Evolutionary conservation across 2,888 invertebrate genomes (phyloP).

Genomic region (Harmothoe impar): DNA sequence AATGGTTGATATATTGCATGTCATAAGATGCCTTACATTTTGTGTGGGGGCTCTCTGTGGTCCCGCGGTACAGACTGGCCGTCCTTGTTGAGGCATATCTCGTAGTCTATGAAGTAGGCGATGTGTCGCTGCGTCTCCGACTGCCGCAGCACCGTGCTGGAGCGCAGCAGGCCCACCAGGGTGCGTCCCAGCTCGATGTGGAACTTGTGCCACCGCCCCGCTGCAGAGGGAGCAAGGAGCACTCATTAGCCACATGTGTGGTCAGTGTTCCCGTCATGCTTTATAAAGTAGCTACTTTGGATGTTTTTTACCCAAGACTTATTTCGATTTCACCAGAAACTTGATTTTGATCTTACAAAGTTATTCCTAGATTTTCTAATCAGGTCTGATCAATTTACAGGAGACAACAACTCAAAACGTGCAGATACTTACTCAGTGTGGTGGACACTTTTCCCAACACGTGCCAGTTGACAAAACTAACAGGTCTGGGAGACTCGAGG

Average conservation of each 20-base stretch:
- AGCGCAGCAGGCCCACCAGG: conserved; percentile 68
- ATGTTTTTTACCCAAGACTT: no score
- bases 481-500: conserved; percentile 84
- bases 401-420: no score
- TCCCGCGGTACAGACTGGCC: neutral
- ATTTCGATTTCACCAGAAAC: no score
- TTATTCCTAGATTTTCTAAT: no score
- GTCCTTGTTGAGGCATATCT: conserved; percentile 36
- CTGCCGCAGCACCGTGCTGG: conserved; percentile 56
- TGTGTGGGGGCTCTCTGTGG: neutral
- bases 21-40: neutral
- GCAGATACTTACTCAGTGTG: conserved; percentile 66
- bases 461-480: conserved; percentile 64
- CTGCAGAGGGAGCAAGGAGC: neutral
- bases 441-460: conserved; percentile 67
- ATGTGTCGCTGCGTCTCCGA: conserved; percentile 67
- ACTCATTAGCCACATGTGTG: no score
- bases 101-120: conserved; percentile 69
- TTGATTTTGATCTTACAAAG: no score
- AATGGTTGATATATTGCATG: no score
- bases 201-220: conserved; percentile 79
- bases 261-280: no score
- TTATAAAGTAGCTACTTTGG: no score
- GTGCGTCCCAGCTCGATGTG: conserved; percentile 68
- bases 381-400: no score